These are phyloP conservation scores for Chaetophractus vellerosus DNA, from an alignment of 2,797 vertebrate genomes.

Conservation along the genomic window DNA sequence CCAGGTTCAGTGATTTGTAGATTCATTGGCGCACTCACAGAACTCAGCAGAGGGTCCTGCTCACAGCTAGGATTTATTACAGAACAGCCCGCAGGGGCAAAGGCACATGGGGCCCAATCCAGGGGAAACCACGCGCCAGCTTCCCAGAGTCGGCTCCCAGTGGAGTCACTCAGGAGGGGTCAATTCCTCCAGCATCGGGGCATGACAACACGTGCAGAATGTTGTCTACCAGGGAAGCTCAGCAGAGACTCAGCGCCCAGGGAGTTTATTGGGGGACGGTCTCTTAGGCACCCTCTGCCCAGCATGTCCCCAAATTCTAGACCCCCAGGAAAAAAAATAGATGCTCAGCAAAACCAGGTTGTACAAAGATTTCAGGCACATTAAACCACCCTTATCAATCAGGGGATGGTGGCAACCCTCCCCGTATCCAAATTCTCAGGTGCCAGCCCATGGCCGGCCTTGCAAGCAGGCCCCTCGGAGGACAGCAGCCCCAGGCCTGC, in stretches of 20 bases:
- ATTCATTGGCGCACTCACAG: neutral
- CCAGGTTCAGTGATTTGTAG: neutral
- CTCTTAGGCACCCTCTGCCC: neutral
- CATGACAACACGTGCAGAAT: fast-evolving
- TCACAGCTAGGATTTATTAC: neutral
- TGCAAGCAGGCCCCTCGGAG: neutral
- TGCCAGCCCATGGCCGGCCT: neutral
- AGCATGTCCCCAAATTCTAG: neutral
- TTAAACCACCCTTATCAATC: neutral
- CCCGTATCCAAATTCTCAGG: neutral
- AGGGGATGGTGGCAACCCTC: neutral
- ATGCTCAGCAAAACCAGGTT: neutral
- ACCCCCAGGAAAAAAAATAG: neutral
- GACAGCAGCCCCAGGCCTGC: neutral
- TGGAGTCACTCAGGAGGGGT: neutral
- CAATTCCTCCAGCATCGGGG: neutral
- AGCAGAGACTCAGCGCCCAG: neutral
- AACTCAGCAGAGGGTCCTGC: neutral
- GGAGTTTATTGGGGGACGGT: neutral
- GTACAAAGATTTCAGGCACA: neutral
- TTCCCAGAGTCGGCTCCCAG: neutral
- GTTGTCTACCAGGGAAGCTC: neutral
- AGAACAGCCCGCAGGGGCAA: neutral
- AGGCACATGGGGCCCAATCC: neutral
- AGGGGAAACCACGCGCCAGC: neutral